Evolutionary conservation across 2,888 invertebrate genomes (phyloP).

Genomic region (Pollenia angustigena): DNA sequence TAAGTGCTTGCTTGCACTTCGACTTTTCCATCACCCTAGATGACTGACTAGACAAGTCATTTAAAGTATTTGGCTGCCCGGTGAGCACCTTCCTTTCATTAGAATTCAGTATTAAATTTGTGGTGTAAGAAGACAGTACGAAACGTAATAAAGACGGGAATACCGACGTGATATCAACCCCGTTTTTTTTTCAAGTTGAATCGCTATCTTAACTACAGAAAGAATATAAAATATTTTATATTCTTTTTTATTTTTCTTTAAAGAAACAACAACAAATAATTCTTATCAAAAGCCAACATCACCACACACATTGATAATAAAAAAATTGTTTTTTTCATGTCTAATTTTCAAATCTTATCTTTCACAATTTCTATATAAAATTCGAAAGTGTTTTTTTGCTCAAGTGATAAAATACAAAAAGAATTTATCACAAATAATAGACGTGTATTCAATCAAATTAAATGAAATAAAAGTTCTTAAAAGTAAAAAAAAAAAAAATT

Average conservation of each 20-base stretch:
- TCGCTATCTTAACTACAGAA: constrained; percentile 25
- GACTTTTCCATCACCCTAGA: constrained; percentile 59
- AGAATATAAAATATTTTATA: neutral
- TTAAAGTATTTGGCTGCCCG: constrained; percentile 16
- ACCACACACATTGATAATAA: constrained; percentile 8
- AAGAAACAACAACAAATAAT: constrained; percentile 16
- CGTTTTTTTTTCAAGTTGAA: neutral
- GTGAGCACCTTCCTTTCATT: constrained; percentile 20
- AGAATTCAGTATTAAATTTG: constrained; percentile 60
- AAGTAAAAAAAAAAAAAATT: neutral
- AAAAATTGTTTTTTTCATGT: constrained; percentile 30
- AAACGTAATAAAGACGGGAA: constrained; percentile 19
- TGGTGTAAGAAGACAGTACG: constrained; percentile 56
- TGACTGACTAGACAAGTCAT: constrained; percentile 2
- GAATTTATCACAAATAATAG: constrained; percentile 10
- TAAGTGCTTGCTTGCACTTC: constrained; percentile 56
- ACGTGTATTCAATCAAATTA: constrained; percentile 25
- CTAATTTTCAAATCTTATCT: constrained; percentile 56
- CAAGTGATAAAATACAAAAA: constrained; percentile 36
- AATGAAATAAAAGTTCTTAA: constrained; percentile 15
- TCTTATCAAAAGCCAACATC: constrained; percentile 39
- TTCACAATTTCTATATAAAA: constrained; percentile 42
- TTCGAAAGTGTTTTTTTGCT: neutral
- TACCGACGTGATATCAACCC: constrained; percentile 3
- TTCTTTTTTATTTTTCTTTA: neutral